Evolutionary conservation across 2,888 invertebrate species (phyloP), one percentile per base, ranked within the genome.

Genomic region (Plebejus anna): DNA sequence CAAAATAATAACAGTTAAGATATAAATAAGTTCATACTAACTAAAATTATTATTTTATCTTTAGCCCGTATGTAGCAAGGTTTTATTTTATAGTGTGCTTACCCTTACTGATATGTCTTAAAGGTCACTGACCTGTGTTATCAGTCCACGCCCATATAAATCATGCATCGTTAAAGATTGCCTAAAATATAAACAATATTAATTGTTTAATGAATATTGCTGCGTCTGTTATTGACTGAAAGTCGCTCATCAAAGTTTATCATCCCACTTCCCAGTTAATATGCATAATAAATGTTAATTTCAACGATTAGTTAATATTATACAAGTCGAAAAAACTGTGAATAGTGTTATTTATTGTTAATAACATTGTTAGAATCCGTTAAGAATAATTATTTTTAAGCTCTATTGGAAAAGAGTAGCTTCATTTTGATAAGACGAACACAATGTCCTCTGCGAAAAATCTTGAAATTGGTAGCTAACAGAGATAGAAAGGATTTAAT

Each of bases 91-190:
- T 61, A 61, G 7, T 9, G 61, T 28, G 61, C 59, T 59, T 59
- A 61, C 61, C 61, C 61, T 59, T 61, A 28, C 61, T 28, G 61
- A 61, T 61, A 61, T 28, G 28, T 61, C 28, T 61, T 61, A 28
- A 61, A 61, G 61, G 11, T 61, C 28, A 28, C 61, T 61, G 28
- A 61, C 28, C 28, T 61, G 61, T 11, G 61, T 61, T 61, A 61
- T 61, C 61, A 61, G 61, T 28, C 11, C 28, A 61, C 61, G 61
- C 61, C 61, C 28, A 61, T 61, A 61, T 6, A 61, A 22, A 22
- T 28, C 59, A 59, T 61, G 61, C 61, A 28, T 22, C 61, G 11
- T 22, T 22, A 61, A 22, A 11, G 4, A 61, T 22, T 22, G 22
- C 22, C n/a, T 59, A 59, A 59, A 59, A 59, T 59, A 22, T 59